These are phyloP conservation scores for Muscicapa comitata DNA, from an alignment of 2,797 vertebrate genomes.

Conservation along the genomic window DNA sequence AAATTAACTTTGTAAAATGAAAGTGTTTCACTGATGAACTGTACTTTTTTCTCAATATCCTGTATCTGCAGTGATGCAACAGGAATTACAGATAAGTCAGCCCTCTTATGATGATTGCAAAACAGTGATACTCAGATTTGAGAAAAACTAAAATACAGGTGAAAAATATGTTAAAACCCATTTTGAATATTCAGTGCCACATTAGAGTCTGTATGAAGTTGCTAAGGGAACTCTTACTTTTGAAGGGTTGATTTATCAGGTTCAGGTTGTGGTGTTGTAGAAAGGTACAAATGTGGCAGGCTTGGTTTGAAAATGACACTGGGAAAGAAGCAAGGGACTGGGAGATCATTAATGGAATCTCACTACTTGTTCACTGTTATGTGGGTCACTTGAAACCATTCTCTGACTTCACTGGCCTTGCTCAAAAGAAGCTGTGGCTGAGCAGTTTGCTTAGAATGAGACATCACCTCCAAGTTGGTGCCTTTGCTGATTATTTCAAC, in stretches of 20 bases:
- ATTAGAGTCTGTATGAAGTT: neutral
- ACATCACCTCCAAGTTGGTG: neutral
- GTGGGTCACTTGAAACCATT: neutral
- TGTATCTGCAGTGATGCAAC: neutral
- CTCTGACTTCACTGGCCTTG: neutral
- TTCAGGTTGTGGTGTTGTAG: neutral
- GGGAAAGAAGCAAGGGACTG: neutral
- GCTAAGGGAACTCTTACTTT: neutral
- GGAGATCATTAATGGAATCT: neutral
- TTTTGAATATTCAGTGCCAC: neutral
- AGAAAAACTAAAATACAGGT: neutral
- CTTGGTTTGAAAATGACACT: neutral
- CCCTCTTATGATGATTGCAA: neutral
- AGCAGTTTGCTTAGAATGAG: neutral
- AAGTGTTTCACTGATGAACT: neutral
- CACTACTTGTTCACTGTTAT: neutral
- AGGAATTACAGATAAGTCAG: neutral
- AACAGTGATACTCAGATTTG: neutral
- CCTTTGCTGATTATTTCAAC: neutral
- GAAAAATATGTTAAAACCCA: neutral
- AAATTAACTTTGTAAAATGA: neutral
- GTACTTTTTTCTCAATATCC: neutral
- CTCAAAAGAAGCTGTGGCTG: neutral
- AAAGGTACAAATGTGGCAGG: neutral
- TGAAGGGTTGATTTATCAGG: neutral